Evolutionary conservation across 2,888 invertebrate genomes (phyloP), one percentile per base, ranked within the genome.

Genomic region (Drosophila colorata): DNA sequence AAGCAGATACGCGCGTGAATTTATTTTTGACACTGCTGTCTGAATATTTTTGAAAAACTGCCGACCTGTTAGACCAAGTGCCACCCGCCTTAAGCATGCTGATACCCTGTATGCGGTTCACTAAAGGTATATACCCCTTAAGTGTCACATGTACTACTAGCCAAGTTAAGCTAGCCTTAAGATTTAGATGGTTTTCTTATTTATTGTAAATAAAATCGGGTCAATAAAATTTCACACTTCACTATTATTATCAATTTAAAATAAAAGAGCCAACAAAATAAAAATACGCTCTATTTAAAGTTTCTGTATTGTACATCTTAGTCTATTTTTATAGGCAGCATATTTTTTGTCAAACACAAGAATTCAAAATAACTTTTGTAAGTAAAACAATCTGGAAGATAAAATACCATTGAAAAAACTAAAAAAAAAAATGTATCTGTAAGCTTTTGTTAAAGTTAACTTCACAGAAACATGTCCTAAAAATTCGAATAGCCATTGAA

Each of bases 21-120:
- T 73, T 74, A 69, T 75, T 70, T 77, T 72, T 75, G 85, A 78
- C 79, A 75, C 67, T 67, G 67, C 57, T 65, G 76, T 73, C 69
- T 71, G 74, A 78, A 75, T 37, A 81, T 59, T 74, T 84, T 74
- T 85, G 68, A 76, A 82, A 87, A 82, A 83, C 83, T 87, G 83
- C 52, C 85, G 79, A 74, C 72, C 66, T 68, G 52, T 72, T 69
- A 25, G 63, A 44, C 57, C 52, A 49, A 53, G 40, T 58, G 61
- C 59, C 58, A 55, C 18, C 18, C 25, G 25, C 47, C 14, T 31
- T 47, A 60, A 69, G 46, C 44, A 49, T 57, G 20, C 13, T 11
- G 1, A 55, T 63, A 53, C 74, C 61, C 67, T 59, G 20, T 46
- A 23, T 0, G 0, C 0, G 23, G 8, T 2, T n/a, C 0, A 33